phyloP scores from a whole-genome alignment of 2,797 vertebrate species.

The Garrulus glandarius region DNA sequence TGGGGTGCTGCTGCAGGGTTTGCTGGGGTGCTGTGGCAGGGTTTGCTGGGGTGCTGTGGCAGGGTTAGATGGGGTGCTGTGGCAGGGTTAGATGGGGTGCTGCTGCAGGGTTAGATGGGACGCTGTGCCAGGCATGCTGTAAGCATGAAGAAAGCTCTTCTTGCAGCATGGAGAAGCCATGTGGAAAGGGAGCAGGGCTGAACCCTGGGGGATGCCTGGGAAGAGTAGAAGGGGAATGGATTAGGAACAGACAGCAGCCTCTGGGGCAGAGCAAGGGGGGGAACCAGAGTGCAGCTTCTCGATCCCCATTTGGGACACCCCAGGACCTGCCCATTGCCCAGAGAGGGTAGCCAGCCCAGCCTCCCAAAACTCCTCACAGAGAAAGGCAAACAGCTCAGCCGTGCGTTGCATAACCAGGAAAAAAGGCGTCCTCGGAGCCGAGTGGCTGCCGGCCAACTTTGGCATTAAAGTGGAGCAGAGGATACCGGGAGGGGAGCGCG shows the following conservation, averaged over 20 bases:
- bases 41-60: accelerated
- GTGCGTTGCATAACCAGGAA: not conserved
- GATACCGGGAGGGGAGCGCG: not conserved
- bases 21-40: accelerated
- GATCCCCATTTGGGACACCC: accelerated
- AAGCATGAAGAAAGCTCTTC: not conserved
- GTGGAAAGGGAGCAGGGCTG: not conserved
- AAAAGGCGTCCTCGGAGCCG: not conserved
- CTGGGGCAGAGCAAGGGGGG: accelerated
- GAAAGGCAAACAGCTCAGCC: not conserved
- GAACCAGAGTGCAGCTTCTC: accelerated
- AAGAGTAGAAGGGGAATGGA: not conserved
- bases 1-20: no score
- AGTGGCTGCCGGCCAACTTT: constrained; percentile 32
- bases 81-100: not conserved
- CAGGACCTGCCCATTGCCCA: not conserved
- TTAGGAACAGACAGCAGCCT: accelerated
- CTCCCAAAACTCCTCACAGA: not conserved
- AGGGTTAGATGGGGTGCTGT: not conserved
- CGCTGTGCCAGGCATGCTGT: accelerated
- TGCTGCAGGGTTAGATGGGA: not conserved
- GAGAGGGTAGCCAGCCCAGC: not conserved
- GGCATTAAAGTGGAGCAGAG: constrained; percentile 37
- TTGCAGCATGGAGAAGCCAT: not conserved
- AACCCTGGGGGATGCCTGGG: not conserved